These are phyloP conservation scores for Hippolais icterina DNA, from an alignment of 2,113 vertebrate species.

Conservation along the genomic window DNA sequence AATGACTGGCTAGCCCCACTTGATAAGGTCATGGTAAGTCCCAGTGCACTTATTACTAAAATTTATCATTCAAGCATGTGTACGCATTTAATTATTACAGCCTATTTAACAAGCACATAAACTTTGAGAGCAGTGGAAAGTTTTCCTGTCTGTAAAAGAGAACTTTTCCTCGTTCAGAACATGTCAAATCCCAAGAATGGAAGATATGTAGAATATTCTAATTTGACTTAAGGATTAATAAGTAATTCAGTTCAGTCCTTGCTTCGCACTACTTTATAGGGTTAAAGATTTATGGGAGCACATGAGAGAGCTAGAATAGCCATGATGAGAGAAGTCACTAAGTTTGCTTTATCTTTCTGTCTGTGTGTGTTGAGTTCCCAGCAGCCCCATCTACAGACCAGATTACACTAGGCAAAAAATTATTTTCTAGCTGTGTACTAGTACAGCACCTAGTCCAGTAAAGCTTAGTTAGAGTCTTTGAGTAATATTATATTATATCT, in stretches of 20 bases:
- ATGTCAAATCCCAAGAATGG: not conserved
- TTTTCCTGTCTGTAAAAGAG: not conserved
- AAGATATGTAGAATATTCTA: not conserved
- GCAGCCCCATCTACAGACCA: not conserved
- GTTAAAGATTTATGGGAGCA: not conserved
- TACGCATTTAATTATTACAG: conserved; percentile 51
- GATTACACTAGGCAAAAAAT: not conserved
- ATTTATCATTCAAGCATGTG: conserved; percentile 50
- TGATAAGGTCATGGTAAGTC: conserved; percentile 63
- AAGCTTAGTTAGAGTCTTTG: not conserved
- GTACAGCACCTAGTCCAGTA: not conserved
- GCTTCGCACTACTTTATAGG: not conserved
- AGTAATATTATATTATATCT: not conserved
- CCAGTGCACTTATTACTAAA: conserved; percentile 44
- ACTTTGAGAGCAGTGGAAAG: not conserved
- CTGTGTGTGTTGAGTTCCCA: not conserved
- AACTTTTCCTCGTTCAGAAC: not conserved
- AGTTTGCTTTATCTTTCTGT: not conserved
- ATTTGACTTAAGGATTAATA: not conserved
- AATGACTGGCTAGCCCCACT: conserved; percentile 64
- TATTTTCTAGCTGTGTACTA: not conserved
- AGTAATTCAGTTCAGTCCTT: not conserved
- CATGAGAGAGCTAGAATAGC: not conserved
- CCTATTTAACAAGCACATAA: conserved; percentile 38
- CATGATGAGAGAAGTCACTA: not conserved